phyloP scores from a whole-genome alignment of 2,888 invertebrate genomes.

The Lacanobia oleracea region DNA sequence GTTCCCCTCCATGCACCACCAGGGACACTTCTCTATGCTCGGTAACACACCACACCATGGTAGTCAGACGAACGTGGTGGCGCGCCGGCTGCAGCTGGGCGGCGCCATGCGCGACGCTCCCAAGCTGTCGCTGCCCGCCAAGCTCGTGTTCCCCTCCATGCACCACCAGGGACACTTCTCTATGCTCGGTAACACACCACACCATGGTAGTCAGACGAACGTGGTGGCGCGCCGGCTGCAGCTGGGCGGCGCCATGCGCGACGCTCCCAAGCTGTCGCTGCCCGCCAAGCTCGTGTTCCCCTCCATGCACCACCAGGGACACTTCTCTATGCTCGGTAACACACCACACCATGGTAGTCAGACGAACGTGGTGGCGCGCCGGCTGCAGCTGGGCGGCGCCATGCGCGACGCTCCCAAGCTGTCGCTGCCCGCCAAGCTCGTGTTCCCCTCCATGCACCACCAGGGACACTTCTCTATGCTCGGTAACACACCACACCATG shows the following conservation, averaged over 20 bases:
- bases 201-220: slow-evolving; percentile 93
- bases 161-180: slow-evolving; percentile 99
- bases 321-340: slow-evolving; percentile 96
- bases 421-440: slow-evolving; percentile 98
- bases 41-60: slow-evolving; percentile 87
- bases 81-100: slow-evolving; percentile 97
- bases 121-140: slow-evolving; percentile 98
- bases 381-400: slow-evolving; percentile 97
- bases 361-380: slow-evolving; percentile 97
- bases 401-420: slow-evolving; percentile 98
- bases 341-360: slow-evolving; percentile 90
- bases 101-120: slow-evolving; percentile 98
- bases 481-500: slow-evolving; percentile 87
- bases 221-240: slow-evolving; percentile 98
- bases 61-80: slow-evolving; percentile 95
- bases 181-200: slow-evolving; percentile 92
- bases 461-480: slow-evolving; percentile 99
- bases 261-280: slow-evolving; percentile 98
- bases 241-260: slow-evolving; percentile 96
- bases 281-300: slow-evolving; percentile 99
- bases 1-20: slow-evolving; percentile 98
- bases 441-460: slow-evolving; percentile 99
- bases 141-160: slow-evolving; percentile 99
- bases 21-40: slow-evolving; percentile 98
- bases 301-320: slow-evolving; percentile 98